Conservation (phyloP, 2,797 vertebrate genomes). For the Jordanella pulchra region DNA sequence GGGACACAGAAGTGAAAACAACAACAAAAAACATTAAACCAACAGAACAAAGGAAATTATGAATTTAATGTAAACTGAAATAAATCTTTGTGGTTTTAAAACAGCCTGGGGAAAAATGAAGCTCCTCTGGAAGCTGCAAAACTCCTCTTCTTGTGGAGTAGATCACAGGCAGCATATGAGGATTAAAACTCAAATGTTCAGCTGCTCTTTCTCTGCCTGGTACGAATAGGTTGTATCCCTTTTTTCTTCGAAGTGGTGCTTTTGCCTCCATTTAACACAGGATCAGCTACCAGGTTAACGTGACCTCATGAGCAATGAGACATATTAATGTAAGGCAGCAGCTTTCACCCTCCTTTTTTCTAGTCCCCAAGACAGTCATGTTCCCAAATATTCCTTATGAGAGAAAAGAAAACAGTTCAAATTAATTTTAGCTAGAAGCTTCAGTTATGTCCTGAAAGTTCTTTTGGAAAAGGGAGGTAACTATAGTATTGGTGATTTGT, state of each 20-base stretch:
- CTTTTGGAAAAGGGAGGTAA: background rate
- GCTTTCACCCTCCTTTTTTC: background rate
- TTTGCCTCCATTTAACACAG: background rate
- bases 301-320: background rate
- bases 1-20: slow-evolving; percentile 13
- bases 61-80: slow-evolving; percentile 27
- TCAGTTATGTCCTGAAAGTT: background rate
- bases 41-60: slow-evolving; percentile 36
- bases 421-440: too few species aligned
- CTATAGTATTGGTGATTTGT: background rate
- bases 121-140: background rate
- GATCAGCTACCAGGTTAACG: background rate
- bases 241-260: background rate
- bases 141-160: background rate
- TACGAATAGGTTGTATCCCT: background rate
- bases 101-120: slow-evolving; percentile 8
- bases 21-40: slow-evolving; percentile 35
- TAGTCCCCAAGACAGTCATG: background rate
- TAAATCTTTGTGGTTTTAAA: slow-evolving; percentile 6
- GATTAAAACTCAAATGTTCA: background rate
- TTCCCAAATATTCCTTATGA: too few species aligned
- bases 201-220: background rate
- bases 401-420: too few species aligned
- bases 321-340: background rate
- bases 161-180: background rate